These are phyloP conservation scores for Helleia helle DNA, from an alignment of 2,888 invertebrate species.

Conservation along the genomic window DNA sequence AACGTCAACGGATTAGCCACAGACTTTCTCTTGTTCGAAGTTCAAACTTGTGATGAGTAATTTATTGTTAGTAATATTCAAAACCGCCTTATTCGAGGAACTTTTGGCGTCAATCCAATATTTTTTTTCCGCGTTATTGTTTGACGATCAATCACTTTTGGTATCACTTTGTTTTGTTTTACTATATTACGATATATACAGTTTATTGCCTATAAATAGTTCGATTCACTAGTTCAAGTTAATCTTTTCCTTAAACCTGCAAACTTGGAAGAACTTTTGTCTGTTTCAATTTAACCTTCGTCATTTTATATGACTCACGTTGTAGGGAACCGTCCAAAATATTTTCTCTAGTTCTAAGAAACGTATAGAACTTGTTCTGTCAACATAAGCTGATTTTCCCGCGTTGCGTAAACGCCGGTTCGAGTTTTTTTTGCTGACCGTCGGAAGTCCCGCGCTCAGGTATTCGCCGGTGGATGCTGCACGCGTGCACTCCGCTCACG, in stretches of 20 bases:
- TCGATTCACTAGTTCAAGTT: too few relatives aligned
- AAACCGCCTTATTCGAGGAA: slow-evolving; percentile 21
- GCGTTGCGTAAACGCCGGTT: slow-evolving; percentile 34
- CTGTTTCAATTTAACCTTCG: slow-evolving; percentile 69
- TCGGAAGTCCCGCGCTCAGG: slow-evolving; percentile 35
- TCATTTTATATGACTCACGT: slow-evolving; percentile 69
- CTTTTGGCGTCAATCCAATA: slow-evolving; percentile 33
- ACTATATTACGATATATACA: too few relatives aligned
- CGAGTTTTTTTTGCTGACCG: slow-evolving; percentile 25
- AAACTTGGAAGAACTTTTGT: slow-evolving; percentile 37
- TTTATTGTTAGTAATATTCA: slow-evolving; percentile 27
- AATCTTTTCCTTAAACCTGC: slow-evolving; percentile 39
- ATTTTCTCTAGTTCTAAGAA: slow-evolving; percentile 33
- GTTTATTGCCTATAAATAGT: too few relatives aligned
- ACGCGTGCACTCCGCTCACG: slow-evolving; percentile 55
- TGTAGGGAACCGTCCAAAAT: slow-evolving; percentile 36
- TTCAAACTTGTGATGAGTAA: slow-evolving; percentile 26
- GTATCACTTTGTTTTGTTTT: slow-evolving; percentile 15
- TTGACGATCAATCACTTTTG: slow-evolving; percentile 21
- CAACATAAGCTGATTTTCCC: slow-evolving; percentile 62
- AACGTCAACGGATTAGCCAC: neutral
- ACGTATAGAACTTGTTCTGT: slow-evolving; percentile 31
- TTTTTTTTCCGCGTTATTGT: slow-evolving; percentile 28
- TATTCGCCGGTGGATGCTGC: slow-evolving; percentile 35
- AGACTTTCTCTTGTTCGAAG: slow-evolving; percentile 18